phyloP scores from a whole-genome alignment of 2,888 invertebrate species.

The Hirtodrosophila cameraria region DNA sequence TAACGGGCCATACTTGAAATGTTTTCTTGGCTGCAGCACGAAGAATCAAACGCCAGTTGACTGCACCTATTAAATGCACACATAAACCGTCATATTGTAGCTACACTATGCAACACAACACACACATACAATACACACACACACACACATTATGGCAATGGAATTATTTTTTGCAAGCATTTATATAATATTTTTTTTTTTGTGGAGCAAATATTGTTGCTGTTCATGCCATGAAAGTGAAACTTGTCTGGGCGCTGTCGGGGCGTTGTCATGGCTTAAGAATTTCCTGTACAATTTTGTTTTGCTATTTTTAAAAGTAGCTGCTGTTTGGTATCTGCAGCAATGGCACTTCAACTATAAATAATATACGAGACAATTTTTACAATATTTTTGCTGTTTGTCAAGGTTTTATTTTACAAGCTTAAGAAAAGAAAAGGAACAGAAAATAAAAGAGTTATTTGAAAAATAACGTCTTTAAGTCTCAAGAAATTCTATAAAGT shows the following conservation, averaged over 20 bases:
- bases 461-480: no score
- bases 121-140: slow-evolving; percentile 16
- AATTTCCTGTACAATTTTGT: slow-evolving; percentile 64
- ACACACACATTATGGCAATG: slow-evolving; percentile 30
- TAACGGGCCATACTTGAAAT: slow-evolving; percentile 49
- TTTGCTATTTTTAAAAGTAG: slow-evolving; percentile 23
- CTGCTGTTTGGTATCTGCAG: slow-evolving; percentile 21
- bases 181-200: slow-evolving; percentile 62
- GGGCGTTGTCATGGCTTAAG: slow-evolving; percentile 73
- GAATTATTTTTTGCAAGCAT: slow-evolving; percentile 56
- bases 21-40: slow-evolving; percentile 39
- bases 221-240: slow-evolving; percentile 52
- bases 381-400: no score
- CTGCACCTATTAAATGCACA: slow-evolving; percentile 65
- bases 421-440: no score
- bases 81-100: slow-evolving; percentile 7
- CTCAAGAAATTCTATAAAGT: no score
- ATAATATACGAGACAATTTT: slow-evolving; percentile 14
- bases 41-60: slow-evolving; percentile 62
- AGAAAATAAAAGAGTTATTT: no score
- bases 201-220: slow-evolving; percentile 54
- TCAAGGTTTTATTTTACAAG: no score
- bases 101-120: slow-evolving; percentile 4
- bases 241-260: slow-evolving; percentile 65
- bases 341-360: slow-evolving; percentile 15